Base-by-base conservation (phyloP, 2,888 invertebrate genomes). In the Branchellion lobata region DNA sequence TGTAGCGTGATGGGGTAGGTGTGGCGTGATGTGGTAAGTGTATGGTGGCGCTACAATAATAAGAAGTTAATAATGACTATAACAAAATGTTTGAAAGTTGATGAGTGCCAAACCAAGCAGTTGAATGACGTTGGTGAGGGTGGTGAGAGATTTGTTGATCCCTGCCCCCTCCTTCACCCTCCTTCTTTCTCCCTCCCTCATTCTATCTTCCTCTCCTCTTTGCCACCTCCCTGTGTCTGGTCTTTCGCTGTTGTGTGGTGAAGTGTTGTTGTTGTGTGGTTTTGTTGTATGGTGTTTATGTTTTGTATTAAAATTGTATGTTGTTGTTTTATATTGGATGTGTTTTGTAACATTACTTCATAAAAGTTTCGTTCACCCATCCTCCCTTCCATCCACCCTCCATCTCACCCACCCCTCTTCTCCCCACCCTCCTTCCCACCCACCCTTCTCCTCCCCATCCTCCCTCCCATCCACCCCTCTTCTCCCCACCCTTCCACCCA, bases 41-140 rank as follows among this genome's bases (percentile, higher is more conserved):
- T n/a, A n/a, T n/a, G n/a, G n/a, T n/a, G n/a, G n/a, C n/a, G n/a
- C n/a, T n/a, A n/a, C n/a, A n/a, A n/a, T n/a, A n/a, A n/a, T n/a
- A n/a, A n/a, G n/a, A n/a, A n/a, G n/a, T n/a, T n/a, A n/a, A n/a
- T n/a, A n/a, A n/a, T n/a, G n/a, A n/a, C n/a, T n/a, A n/a, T n/a
- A n/a, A n/a, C n/a, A n/a, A n/a, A n/a, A n/a, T n/a, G n/a, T n/a
- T n/a, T n/a, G n/a, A n/a, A 40, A 14, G 40, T 8, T 40, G 5
- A 11, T 29, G 5, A 24, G 14, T 65, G 29, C 40, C 78, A 87
- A 88, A 68, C 92, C 93, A 84, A 93, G 89, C 53, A 92, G 91
- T 34, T 93, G 92, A 84, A 93, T 93, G 83, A 93, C 93, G 88
- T 92, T 93, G 85, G 93, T 93, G 65, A 93, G 90, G 34, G 93